A percentile compares a stretch with the other conserved stretches of the same genome.
Evolutionary conservation across 2,888 invertebrate species (phyloP).

Genomic region (Agonopterix heracliana): DNA sequence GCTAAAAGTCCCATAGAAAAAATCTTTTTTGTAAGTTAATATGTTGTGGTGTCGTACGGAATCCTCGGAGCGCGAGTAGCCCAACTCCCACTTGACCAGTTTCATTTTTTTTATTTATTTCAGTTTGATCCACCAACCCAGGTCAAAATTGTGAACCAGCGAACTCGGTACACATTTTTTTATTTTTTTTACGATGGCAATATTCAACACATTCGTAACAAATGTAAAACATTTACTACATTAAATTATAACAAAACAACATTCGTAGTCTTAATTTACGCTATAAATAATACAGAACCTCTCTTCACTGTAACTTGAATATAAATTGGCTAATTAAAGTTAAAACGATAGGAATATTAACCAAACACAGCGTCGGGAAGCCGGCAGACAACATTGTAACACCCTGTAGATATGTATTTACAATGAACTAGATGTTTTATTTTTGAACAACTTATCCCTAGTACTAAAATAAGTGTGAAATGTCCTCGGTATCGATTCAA

Average conservation of each 20-base stretch:
- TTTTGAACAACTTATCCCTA: conserved; percentile 13
- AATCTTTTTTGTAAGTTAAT: no score
- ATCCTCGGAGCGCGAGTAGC: no score
- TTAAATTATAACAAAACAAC: conserved; percentile 32
- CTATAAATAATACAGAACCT: conserved; percentile 62
- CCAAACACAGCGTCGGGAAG: conserved; percentile 30
- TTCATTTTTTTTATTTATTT: no score
- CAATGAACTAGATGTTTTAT: conserved; percentile 25
- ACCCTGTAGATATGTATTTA: conserved; percentile 18
- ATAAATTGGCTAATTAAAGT: conserved; percentile 68
- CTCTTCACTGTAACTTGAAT: conserved; percentile 66
- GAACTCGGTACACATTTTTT: no score
- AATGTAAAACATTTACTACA: conserved; percentile 1
- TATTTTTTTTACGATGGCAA: no score
- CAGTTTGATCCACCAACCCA: no score
- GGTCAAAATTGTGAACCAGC: no score
- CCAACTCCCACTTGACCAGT: no score
- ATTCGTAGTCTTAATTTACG: conserved; percentile 42
- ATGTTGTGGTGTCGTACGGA: no score
- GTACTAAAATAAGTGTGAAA: conserved; percentile 21
- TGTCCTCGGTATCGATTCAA: conserved; percentile 13
- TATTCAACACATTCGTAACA: not conserved
- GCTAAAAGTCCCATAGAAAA: no score
- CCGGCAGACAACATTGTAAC: conserved; percentile 6
- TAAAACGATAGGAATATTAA: conserved; percentile 54